Evolutionary conservation across 2,888 invertebrate species (phyloP).

Genomic region (Chydorus sphaericus): DNA sequence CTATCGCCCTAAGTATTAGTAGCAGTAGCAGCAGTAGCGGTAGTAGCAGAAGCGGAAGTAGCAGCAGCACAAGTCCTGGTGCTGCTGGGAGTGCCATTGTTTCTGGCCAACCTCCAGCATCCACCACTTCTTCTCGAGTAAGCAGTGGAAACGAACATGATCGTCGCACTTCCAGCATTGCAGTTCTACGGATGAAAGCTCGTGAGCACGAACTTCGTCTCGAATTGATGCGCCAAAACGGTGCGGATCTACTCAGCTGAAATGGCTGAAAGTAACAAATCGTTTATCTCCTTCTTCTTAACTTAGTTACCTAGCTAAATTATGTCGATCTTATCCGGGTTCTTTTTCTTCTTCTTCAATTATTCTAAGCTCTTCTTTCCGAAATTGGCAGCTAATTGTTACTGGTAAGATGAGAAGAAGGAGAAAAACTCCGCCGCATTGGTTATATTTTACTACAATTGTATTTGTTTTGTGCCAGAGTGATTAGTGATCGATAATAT

Average conservation of each 20-base stretch:
- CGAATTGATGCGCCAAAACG: constrained; percentile 58
- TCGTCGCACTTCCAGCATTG: constrained; percentile 71
- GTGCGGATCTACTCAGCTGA: constrained; percentile 10
- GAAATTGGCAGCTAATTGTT: too few species aligned
- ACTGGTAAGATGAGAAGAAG: too few species aligned
- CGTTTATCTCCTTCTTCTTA: neutral
- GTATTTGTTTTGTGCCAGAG: neutral
- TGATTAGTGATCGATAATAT: too few species aligned
- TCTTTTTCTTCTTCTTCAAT: neutral
- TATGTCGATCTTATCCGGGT: too few species aligned
- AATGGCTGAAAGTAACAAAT: constrained; percentile 6
- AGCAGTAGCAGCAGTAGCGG: constrained; percentile 15
- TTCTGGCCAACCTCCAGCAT: constrained; percentile 8
- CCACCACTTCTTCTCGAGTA: constrained; percentile 8
- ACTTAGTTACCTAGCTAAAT: neutral
- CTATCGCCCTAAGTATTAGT: constrained; percentile 15
- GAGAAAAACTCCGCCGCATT: too few species aligned
- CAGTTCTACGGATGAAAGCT: constrained; percentile 69
- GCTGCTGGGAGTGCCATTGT: constrained; percentile 11
- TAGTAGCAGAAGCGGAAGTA: constrained; percentile 14
- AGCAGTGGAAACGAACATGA: constrained; percentile 49
- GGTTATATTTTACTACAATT: neutral
- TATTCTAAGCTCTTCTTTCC: neutral
- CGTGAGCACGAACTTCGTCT: constrained; percentile 74
- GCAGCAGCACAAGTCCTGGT: constrained; percentile 14